Conservation (phyloP, 2,113 vertebrate genomes). For the Antennarius striatus region DNA sequence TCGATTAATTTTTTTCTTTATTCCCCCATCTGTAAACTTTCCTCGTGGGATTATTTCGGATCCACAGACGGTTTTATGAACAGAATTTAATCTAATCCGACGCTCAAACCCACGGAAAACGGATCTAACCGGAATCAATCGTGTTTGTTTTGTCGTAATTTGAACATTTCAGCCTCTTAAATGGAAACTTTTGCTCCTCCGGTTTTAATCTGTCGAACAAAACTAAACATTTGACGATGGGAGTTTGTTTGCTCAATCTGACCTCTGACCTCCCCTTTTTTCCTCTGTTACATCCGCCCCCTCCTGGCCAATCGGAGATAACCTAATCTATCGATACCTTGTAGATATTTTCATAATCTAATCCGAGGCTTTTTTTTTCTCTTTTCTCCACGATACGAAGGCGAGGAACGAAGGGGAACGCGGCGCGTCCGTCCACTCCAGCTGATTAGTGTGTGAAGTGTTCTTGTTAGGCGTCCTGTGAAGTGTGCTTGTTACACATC, state of each 20-base stretch:
- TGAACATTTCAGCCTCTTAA: background rate
- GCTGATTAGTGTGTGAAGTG: constrained; percentile 72
- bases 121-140: background rate
- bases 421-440: constrained; percentile 47
- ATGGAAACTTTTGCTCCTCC: background rate
- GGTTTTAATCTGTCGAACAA: too few relatives aligned
- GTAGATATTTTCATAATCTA: constrained; percentile 39
- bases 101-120: background rate
- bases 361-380: background rate
- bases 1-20: too few relatives aligned
- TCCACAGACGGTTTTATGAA: too few relatives aligned
- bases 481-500: constrained; percentile 64
- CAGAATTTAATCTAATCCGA: too few relatives aligned
- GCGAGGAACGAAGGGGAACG: constrained; percentile 27
- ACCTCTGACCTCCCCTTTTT: background rate
- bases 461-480: constrained; percentile 65
- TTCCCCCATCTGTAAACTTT: too few relatives aligned
- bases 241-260: background rate
- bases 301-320: constrained; percentile 1
- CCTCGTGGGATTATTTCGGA: too few relatives aligned
- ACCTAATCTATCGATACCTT: constrained; percentile 35
- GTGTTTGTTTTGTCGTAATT: too few relatives aligned
- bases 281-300: background rate
- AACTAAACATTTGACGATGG: background rate
- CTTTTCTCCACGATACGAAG: constrained; percentile 9